Evolutionary conservation across 2,797 vertebrate genomes (phyloP), one percentile per base, ranked within the genome.

Genomic region (Enteromius afrohamiltoni): DNA sequence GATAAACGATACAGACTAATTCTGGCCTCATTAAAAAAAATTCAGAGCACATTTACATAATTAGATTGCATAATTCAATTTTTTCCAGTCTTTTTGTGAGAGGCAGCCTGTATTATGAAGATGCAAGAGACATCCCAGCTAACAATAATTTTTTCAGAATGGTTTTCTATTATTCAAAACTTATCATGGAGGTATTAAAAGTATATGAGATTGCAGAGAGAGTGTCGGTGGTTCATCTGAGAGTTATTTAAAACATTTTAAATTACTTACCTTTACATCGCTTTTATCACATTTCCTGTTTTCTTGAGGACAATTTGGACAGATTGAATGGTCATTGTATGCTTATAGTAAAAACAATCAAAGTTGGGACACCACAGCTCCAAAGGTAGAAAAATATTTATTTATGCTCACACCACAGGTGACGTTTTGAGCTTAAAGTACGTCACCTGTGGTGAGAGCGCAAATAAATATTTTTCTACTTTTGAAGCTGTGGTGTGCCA

Each of bases 1-100:
- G 83, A 80, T 74, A 65, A 26, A 67, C 26, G 51, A 85, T 55
- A 82, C 47, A 79, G 80, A 51, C 80, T 26, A 69, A 80, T 74
- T 47, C 17, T 21, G 31, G 45, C 45, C 65, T 80, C 21, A 53
- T 51, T 21, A 45, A 80, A 78, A 83, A 80, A 77, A 53, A 83
- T 34, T 58, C 40, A 7, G 47, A 60, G 77, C 29, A 62, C 42
- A 84, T 84, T 79, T 80, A 31, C 85, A 74, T 83, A 71, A 82
- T 86, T 73, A 68, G 31, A 71, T 45, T 55, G 19, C 70, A 73
- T 83, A 62, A 77, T n/a, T 58, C 3, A 67, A 16, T 69, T 9
- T 71, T 29, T 80, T 42, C 40, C 11, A 62, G 29, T 31, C 5
- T 19, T 67, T 51, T 68, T 51, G 60, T 62, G 7, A 14, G 21